Evolutionary conservation across 2,888 invertebrate species (phyloP).

Genomic region (Macaria liturata): DNA sequence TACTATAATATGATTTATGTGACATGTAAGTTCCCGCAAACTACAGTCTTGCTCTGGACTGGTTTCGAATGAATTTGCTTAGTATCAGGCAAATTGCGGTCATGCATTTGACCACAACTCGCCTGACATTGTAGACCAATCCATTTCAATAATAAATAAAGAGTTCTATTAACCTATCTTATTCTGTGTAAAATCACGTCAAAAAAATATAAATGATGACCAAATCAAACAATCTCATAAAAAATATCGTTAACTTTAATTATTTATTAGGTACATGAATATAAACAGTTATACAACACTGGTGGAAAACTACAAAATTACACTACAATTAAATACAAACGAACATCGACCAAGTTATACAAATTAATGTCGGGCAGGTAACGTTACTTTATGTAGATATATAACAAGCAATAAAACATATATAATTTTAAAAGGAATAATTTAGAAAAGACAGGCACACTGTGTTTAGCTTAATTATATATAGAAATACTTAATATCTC

Average conservation of each 20-base stretch:
- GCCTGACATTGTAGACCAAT: no score
- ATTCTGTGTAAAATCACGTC: no score
- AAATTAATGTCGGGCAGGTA: conserved; percentile 40
- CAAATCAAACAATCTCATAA: conserved; percentile 28
- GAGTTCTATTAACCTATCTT: no score
- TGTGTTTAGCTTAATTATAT: conserved; percentile 7
- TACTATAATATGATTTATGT: no score
- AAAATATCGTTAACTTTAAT: conserved; percentile 55
- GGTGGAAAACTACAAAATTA: conserved; percentile 77
- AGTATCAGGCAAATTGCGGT: no score
- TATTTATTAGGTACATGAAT: conserved; percentile 71
- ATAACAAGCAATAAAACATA: conserved; percentile 14
- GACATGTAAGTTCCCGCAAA: no score
- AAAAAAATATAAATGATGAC: no score
- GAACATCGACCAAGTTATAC: conserved; percentile 44
- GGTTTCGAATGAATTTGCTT: no score
- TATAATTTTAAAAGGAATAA: conserved; percentile 5
- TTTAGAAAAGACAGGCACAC: conserved; percentile 19
- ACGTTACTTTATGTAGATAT: conserved; percentile 23
- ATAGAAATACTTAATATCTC: conserved; percentile 1
- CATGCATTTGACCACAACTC: no score
- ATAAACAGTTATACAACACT: conserved; percentile 72
- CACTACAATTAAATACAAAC: conserved; percentile 55
- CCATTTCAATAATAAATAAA: no score
- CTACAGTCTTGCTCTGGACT: no score